Base-by-base conservation (phyloP, 2,797 vertebrate genomes). In the Adrianichthys oophorus region DNA sequence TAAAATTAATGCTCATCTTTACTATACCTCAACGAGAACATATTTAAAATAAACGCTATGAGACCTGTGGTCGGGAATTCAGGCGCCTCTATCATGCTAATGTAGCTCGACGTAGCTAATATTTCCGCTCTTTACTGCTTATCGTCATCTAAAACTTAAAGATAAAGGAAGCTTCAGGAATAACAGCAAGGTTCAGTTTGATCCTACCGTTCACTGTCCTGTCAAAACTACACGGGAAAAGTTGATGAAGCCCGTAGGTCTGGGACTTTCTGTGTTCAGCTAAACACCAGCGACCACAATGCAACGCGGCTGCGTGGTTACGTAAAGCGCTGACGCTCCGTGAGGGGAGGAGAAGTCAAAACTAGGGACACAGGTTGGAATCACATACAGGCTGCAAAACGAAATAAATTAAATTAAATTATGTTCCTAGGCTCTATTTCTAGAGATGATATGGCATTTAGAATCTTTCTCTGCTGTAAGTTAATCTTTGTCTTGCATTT, bases 271-370 rank as follows among this genome's bases (percentile, higher is more conserved):
- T 49, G 59, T 79, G 79, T 62, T 60, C 41, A 6, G n/a, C 0
- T 0, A 32, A 8, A 0, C 62, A 67, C 74, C 74, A 72, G 80
- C 26, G 51, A 66, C 80, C 82, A 84, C 60, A 84, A 87, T 80
- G 75, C 84, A 78, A 24, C 5, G 72, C 75, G 68, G 0, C 15
- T 21, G 54, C 60, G 41, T 14, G 4, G 0, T 29, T 0, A 69
- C 56, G 72, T 76, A 44, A 65, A 1, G 14, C 15, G 41, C 15
- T n/a, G 15, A n/a, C 16, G 16, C 17, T 42, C 41, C 3, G 5
- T 5, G 26, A 7, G 26, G 26, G 32, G 32, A 37, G 32, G 2
- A 37, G 32, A 6, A 1, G 26, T 29, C 26, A 5, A 6, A 26
- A 26, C 2, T 19, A 2, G 26, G 6, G 5, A 26, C 5, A 26